phyloP scores from a whole-genome alignment of 1,140 invertebrate genomes.

The Drosophila santomea region DNA sequence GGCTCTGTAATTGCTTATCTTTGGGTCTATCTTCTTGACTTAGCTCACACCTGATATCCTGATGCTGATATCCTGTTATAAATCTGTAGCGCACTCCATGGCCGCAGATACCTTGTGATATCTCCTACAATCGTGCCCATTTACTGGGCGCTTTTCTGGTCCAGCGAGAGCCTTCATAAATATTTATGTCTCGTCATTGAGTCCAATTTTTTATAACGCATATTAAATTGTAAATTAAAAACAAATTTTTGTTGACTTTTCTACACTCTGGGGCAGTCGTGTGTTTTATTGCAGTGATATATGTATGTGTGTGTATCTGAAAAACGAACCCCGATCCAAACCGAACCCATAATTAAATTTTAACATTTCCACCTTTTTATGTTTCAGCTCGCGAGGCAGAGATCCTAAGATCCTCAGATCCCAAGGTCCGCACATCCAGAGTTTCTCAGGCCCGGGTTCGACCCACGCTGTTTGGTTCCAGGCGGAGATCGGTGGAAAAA shows the following conservation, averaged over 20 bases:
- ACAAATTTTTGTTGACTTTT: conserved; percentile 83
- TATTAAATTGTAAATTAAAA: conserved; percentile 84
- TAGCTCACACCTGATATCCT: conserved; percentile 16
- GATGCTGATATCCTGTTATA: conserved; percentile 7
- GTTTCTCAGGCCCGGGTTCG: conserved; percentile 39
- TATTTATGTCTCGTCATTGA: conserved; percentile 80
- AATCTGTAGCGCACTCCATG: conserved; percentile 53
- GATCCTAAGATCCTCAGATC: neutral
- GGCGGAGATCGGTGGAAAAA: conserved; percentile 6
- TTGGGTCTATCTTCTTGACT: neutral
- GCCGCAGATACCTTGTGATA: neutral
- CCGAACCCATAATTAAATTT: conserved; percentile 82
- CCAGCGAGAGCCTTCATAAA: conserved; percentile 68
- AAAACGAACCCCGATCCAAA: conserved; percentile 41
- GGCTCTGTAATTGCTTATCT: conserved; percentile 23
- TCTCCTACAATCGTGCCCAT: too few species aligned
- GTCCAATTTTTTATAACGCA: conserved; percentile 81
- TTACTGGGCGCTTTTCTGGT: conserved; percentile 30
- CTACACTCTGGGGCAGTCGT: conserved; percentile 57
- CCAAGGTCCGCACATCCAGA: neutral
- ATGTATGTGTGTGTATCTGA: conserved; percentile 12
- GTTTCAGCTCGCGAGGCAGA: conserved; percentile 6
- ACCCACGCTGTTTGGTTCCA: conserved; percentile 59
- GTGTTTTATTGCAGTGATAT: conserved; percentile 73
- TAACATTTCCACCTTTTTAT: conserved; percentile 81